Evolutionary conservation across 2,888 invertebrate genomes (phyloP), one percentile per base, ranked within the genome.

Genomic region (Drosophila longiperda): DNA sequence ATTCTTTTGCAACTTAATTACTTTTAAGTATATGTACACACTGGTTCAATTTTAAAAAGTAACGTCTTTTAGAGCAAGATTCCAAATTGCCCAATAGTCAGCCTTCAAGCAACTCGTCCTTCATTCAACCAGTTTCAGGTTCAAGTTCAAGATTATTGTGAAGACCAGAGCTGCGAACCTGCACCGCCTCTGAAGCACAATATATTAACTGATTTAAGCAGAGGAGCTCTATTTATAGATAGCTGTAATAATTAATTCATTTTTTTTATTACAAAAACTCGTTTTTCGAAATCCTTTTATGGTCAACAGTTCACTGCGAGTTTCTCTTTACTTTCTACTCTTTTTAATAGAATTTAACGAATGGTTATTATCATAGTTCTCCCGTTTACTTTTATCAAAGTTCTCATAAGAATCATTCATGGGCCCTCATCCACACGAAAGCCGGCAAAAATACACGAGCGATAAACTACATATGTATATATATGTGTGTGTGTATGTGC

Each of bases 391-490:
- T 61, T 81, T 83, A 81, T 86, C 79, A 74, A 50, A 53, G 68
- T 60, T 61, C 66, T 78, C 38, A 58, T 42, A 32, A 66, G 45
- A 45, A 45, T 45, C 58, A 58, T 68, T 78, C 68, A 84, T 80
- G 66, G 48, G 66, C 75, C 75, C 78, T 66, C 85, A 82, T 78
- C 36, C 66, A 70, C 34, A 75, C 59, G 55, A 33, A 79, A 73
- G 62, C 80, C 76, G 77, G 77, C 61, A 66, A 38, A 55, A 55
- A 38, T 55, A 29, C 12, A 38, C 32, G 33, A 48, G 54, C 33
- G 45, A 23, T 38, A 32, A 17, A 34, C 48, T 2, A 23, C 45
- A 45, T 8, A 12, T 33, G 17, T 3, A 23, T 26, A 7, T 3
- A 23, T 26, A 7, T 2, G 5, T n/a, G 26, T 64, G 29, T 62